Conservation (phyloP, 2,113 vertebrate species). For the Brienomyrus brachyistius region DNA sequence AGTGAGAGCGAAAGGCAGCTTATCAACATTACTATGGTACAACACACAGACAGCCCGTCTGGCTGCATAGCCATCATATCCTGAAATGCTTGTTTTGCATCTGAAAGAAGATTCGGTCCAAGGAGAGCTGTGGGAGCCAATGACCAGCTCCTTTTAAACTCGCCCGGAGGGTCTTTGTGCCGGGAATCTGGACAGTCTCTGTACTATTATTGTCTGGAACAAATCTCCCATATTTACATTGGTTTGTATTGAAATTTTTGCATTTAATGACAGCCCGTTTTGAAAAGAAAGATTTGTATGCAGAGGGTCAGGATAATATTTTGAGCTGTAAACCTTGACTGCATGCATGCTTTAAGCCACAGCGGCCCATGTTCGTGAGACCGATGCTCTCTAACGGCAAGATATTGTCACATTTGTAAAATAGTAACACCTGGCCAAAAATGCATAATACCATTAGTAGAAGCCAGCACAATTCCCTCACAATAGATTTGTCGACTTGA, state of each 20-base stretch:
- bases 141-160: neutral
- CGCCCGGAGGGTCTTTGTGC: neutral
- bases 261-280: neutral
- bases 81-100: neutral
- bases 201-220: neutral
- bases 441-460: neutral
- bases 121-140: neutral
- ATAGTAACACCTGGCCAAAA: neutral
- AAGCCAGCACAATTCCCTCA: neutral
- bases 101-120: neutral
- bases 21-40: neutral
- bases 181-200: neutral
- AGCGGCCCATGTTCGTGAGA: neutral
- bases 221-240: neutral
- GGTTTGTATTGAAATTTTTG: neutral
- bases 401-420: neutral
- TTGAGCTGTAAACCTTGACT: conserved; percentile 1
- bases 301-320: neutral
- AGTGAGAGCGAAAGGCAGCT: neutral
- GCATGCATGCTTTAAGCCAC: neutral
- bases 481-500: neutral
- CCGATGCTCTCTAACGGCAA: neutral
- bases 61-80: neutral
- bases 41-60: neutral
- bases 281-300: neutral